Conservation (phyloP, 2,113 vertebrate species). For the Cheirogaleus medius region DNA sequence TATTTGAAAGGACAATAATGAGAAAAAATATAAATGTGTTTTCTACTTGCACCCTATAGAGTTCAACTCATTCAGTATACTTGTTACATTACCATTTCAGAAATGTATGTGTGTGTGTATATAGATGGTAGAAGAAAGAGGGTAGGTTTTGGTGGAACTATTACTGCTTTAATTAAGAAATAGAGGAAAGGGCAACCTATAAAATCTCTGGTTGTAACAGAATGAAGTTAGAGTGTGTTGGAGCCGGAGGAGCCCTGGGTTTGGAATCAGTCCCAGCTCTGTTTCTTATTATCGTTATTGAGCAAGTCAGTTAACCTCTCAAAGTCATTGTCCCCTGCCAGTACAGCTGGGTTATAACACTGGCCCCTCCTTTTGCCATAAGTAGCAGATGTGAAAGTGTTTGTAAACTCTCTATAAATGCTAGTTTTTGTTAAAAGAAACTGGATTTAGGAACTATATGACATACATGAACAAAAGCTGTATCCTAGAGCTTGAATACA, state of each 20-base stretch:
- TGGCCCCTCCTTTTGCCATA: background rate
- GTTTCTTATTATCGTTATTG: slow-evolving; percentile 18
- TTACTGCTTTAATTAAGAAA: background rate
- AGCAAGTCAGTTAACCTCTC: slow-evolving; percentile 8
- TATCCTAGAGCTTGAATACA: background rate
- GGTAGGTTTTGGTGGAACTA: background rate
- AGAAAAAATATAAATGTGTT: background rate
- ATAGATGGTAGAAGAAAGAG: background rate
- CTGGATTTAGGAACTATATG: background rate
- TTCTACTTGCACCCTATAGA: background rate
- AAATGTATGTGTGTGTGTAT: background rate
- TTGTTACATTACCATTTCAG: background rate
- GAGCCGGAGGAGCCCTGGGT: background rate
- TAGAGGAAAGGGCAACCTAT: background rate
- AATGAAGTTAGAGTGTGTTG: background rate
- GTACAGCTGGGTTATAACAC: background rate
- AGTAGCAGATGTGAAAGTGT: background rate
- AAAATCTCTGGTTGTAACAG: background rate
- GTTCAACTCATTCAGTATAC: background rate
- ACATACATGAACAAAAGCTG: background rate
- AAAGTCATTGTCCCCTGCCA: background rate
- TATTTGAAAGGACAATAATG: background rate
- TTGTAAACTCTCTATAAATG: background rate
- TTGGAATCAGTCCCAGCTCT: background rate
- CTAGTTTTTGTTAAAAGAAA: background rate